Conservation (phyloP, 2,113 vertebrate species). For the Guaruba guarouba region DNA sequence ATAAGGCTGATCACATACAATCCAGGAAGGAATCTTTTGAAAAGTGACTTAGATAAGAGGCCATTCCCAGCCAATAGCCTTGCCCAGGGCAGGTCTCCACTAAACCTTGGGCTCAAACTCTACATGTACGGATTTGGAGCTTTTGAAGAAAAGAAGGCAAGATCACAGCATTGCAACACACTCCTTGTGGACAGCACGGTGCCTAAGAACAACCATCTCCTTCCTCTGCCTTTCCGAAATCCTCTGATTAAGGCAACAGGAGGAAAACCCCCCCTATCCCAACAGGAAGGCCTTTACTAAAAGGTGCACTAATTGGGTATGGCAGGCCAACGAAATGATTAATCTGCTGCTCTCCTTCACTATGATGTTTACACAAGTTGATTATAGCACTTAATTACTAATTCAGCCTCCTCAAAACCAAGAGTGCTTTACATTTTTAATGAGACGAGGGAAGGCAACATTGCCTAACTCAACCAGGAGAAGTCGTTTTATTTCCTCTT, state of each 20-base stretch:
- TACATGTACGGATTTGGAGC: background rate
- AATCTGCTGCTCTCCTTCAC: slow-evolving; percentile 68
- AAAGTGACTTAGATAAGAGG: background rate
- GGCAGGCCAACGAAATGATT: slow-evolving; percentile 67
- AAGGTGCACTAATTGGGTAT: slow-evolving; percentile 66
- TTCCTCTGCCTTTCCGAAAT: background rate
- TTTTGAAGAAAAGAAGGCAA: background rate
- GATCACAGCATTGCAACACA: background rate
- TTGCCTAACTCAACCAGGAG: slow-evolving; percentile 65
- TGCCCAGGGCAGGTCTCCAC: background rate
- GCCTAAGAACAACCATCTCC: background rate
- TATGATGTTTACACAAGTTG: slow-evolving; percentile 78
- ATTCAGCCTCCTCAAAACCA: slow-evolving; percentile 73
- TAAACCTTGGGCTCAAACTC: background rate
- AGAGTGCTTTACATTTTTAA: slow-evolving; percentile 76
- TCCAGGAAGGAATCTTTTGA: background rate
- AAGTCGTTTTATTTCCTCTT: slow-evolving; percentile 68
- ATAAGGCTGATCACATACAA: background rate
- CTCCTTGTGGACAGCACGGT: background rate
- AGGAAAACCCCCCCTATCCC: slow-evolving; percentile 1
- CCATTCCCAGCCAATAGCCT: background rate
- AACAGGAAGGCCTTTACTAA: slow-evolving; percentile 58
- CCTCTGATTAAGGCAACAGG: background rate
- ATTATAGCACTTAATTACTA: slow-evolving; percentile 80
- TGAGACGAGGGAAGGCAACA: slow-evolving; percentile 67